phyloP scores from a whole-genome alignment of 2,797 vertebrate species.

The Thamnophis elegans region DNA sequence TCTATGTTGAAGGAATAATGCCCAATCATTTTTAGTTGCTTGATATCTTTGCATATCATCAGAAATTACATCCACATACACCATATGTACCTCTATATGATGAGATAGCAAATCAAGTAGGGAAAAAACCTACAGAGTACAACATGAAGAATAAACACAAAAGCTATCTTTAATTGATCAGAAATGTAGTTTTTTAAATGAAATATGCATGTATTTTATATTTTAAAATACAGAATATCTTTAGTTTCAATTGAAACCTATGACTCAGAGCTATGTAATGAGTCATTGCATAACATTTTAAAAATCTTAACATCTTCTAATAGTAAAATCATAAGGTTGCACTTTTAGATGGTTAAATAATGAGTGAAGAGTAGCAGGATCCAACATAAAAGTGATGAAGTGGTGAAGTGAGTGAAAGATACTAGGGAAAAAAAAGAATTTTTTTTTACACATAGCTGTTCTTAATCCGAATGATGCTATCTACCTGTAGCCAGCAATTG shows the following conservation, averaged over 20 bases:
- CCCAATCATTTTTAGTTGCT: not conserved
- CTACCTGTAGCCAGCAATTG: not conserved
- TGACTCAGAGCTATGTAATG: not conserved
- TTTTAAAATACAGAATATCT: not conserved
- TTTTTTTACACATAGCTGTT: not conserved
- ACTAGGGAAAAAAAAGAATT: not conserved
- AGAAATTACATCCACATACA: not conserved
- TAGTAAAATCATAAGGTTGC: constrained; percentile 16
- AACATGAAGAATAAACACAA: not conserved
- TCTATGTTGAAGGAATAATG: not conserved
- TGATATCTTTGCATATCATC: not conserved
- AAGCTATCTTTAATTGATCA: not conserved
- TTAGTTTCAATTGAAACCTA: constrained; percentile 30
- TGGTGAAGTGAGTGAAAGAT: not conserved
- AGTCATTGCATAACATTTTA: constrained; percentile 20
- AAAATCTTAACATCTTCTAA: not conserved
- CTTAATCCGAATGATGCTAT: not conserved
- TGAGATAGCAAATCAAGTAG: not conserved
- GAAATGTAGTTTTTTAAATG: not conserved
- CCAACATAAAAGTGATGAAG: not conserved
- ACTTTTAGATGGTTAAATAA: constrained; percentile 10
- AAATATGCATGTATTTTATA: not conserved
- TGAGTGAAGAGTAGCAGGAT: not conserved
- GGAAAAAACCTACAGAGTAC: not conserved
- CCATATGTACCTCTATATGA: not conserved